Base-by-base conservation (phyloP, 2,888 invertebrate species). In the Ornithoptera alexandrae region DNA sequence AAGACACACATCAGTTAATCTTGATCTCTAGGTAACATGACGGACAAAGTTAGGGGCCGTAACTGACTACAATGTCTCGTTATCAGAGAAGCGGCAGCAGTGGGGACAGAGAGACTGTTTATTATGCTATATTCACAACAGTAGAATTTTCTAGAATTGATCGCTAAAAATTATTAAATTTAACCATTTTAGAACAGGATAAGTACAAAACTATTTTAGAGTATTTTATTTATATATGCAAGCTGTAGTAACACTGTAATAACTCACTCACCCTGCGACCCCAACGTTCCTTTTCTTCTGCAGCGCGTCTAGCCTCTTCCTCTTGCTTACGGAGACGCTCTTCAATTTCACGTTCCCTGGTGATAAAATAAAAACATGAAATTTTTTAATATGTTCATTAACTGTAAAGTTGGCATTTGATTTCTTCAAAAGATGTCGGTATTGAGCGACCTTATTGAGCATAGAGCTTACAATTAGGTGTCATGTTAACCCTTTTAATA, bases 281-380 rank as follows among this genome's bases (percentile, higher is more conserved):
- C 92, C 92, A 92, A 72, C 90, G 89, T 60, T 92, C 91, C 68
- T 91, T 91, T 2, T 92, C 92, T 1, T 92, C 91, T 18, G 76
- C 76, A 2, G 75, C 84, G 65, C 88, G 87, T 58, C 91, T 83
- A 1, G 89, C 81, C 76, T 91, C 92, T 68, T 93, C 93, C 72
- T 90, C 90, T 75, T 94, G 93, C 79, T 95, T 95, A 46, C 95
- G 94, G 65, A 98, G 90, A 75, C 97, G 95, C 82, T 97, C 97
- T 83, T 98, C 98, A 74, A 98, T 98, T 91, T 98, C 97, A 67
- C 97, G 93, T 81, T 98, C 98, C 77, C 93, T 93, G 70, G 75
- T 62, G 71, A 17, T 66, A 58, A 71, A 22, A 58, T 42, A 12
- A 58, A 17, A 17, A 15, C 10, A 50, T 17, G 5, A 15, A 30